Base-by-base conservation (phyloP, 2,888 invertebrate species). In the Pyralis farinalis region DNA sequence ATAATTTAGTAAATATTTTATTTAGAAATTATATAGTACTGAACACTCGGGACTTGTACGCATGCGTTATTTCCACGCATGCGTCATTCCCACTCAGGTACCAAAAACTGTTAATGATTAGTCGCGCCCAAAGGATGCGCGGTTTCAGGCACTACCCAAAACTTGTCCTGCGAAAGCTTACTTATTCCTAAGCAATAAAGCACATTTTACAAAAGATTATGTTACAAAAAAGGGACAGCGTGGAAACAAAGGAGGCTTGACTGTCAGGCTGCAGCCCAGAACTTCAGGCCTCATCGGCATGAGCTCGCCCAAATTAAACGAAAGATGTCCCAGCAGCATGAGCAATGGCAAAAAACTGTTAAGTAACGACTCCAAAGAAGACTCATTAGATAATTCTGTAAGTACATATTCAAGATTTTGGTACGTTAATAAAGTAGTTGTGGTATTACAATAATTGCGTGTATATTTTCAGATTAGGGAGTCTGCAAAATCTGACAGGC, bases 301-400 rank as follows among this genome's bases (percentile, higher is more conserved):
- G 86, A 86, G 80, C 56, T 88, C 87, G n/a, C 87, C 87, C 2
- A 87, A 86, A 53, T 60, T 84, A 11, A 81, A 71, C 51, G 86
- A 84, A 55, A 64, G 82, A 63, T 85, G 86, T 49, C 63, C 71
- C 12, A 85, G 82, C 58, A 77, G 70, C 34, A 63, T 83, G 65
- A 81, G 81, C 62, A 84, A 79, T 44, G 72, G 80, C 34, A 82
- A 78, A 45, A 85, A 83, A 59, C 68, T 69, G 12, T 63, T 83
- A 5, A 74, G 53, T 58, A 68, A 65, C 42, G 87, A 87, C 20
- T 70, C 70, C 1, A 85, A 85, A 47, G 86, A 86, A 44, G 85
- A 88, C 37, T 87, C 86, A 1, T 58, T 86, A 12, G 87, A 87
- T 33, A 87, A 82, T 52, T 85, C 86, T 33, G 87, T 88, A 56